Percentiles rank a stretch among this genome's conserved stretches.
phyloP scores from a whole-genome alignment of 2,797 vertebrate genomes.

The Micropoecilia bifurca region DNA sequence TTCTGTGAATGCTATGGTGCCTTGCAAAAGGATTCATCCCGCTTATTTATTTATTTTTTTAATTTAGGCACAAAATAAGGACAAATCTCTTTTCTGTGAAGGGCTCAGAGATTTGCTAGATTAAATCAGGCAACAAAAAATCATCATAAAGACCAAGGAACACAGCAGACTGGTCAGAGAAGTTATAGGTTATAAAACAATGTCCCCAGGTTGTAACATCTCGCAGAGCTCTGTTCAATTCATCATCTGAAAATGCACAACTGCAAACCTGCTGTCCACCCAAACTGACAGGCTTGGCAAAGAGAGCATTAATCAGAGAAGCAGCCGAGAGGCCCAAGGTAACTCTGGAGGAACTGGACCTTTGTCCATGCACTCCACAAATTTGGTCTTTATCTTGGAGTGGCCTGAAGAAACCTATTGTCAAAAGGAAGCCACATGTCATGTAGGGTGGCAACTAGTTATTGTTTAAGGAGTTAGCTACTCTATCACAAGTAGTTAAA shows the following conservation, averaged over 20 bases:
- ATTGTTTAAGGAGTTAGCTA: neutral
- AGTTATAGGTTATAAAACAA: neutral
- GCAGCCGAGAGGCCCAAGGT: neutral
- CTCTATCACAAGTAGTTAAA: neutral
- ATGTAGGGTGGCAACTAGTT: neutral
- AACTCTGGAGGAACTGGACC: neutral
- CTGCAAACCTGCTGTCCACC: neutral
- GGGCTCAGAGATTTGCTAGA: neutral
- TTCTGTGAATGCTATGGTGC: constrained; percentile 10
- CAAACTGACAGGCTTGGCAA: neutral
- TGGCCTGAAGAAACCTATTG: neutral
- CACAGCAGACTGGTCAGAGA: neutral
- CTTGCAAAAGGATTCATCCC: neutral
- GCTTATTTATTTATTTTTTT: neutral
- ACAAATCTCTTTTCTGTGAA: neutral
- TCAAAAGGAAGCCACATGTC: neutral
- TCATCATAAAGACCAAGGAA: neutral
- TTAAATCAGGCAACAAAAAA: neutral
- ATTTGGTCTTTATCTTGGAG: neutral
- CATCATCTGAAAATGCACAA: constrained; percentile 3
- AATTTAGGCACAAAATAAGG: neutral
- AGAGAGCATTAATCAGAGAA: neutral
- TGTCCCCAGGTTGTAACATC: neutral
- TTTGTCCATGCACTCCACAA: neutral
- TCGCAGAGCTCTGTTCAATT: neutral